A percentile compares a stretch with the other conserved stretches of the same genome.
Evolutionary conservation across 2,888 invertebrate species (phyloP).

Genomic region (Hirtodrosophila histrioides): DNA sequence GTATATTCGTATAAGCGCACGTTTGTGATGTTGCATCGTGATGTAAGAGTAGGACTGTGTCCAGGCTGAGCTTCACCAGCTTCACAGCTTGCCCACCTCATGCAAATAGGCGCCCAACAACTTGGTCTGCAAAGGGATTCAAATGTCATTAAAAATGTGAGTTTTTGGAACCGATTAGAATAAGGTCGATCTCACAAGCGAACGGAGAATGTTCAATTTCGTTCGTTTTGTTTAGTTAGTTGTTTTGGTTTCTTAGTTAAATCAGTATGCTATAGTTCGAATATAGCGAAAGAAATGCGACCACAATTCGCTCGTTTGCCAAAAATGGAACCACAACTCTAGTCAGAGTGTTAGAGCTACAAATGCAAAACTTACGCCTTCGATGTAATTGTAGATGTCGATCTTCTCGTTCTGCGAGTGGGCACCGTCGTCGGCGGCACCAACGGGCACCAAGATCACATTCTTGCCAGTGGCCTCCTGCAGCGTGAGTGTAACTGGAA

Average conservation of each 20-base stretch:
- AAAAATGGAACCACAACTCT: too few species aligned
- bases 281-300: too few species aligned
- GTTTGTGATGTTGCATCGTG: slow-evolving; percentile 43
- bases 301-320: too few species aligned
- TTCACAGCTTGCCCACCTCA: slow-evolving; percentile 86
- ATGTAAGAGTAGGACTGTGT: slow-evolving; percentile 10
- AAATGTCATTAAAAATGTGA: too few species aligned
- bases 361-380: slow-evolving; percentile 89
- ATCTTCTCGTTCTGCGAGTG: slow-evolving; percentile 99
- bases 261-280: too few species aligned
- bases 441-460: slow-evolving; percentile 97
- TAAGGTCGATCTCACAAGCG: too few species aligned
- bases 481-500: slow-evolving; percentile 97
- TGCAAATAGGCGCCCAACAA: slow-evolving; percentile 94
- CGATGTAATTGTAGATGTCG: slow-evolving; percentile 95
- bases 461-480: slow-evolving; percentile 96
- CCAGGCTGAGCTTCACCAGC: too few species aligned
- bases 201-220: too few species aligned
- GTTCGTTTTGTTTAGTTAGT: too few species aligned
- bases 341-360: too few species aligned
- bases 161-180: too few species aligned
- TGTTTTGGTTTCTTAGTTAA: too few species aligned
- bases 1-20: slow-evolving; percentile 25
- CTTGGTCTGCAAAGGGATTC: slow-evolving; percentile 89
- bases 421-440: slow-evolving; percentile 96